Percentiles rank a stretch among this genome's conserved stretches.
Evolutionary conservation across 2,797 vertebrate species (phyloP).

Genomic region (Acrossocheilus wenchowensis): DNA sequence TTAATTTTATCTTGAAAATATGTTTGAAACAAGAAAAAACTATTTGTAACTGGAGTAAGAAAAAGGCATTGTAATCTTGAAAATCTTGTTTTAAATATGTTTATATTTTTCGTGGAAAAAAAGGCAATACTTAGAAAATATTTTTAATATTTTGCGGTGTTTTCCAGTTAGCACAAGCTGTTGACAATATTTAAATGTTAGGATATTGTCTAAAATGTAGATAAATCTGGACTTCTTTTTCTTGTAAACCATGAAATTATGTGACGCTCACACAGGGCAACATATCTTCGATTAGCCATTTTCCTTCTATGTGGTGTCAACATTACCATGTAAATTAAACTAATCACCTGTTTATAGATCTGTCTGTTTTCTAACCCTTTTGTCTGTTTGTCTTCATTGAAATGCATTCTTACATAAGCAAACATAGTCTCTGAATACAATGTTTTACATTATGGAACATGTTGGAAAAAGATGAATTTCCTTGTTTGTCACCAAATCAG

Average conservation of each 20-base stretch:
- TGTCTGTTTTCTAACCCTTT: constrained; percentile 1
- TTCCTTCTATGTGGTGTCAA: constrained; percentile 17
- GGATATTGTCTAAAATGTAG: neutral
- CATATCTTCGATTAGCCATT: neutral
- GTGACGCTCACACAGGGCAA: neutral
- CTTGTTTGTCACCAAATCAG: constrained; percentile 27
- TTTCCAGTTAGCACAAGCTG: neutral
- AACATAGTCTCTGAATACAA: neutral
- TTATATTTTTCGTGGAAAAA: neutral
- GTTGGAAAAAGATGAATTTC: neutral
- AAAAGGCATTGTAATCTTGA: neutral
- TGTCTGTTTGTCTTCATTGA: constrained; percentile 6
- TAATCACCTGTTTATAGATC: constrained; percentile 8
- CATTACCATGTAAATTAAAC: constrained; percentile 2
- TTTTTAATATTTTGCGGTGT: neutral
- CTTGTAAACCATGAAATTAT: neutral
- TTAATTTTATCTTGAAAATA: neutral
- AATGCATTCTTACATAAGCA: constrained; percentile 27
- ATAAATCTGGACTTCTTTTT: neutral
- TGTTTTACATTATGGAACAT: neutral
- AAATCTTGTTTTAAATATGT: neutral
- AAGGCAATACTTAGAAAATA: neutral
- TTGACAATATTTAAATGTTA: neutral
- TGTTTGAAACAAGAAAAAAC: neutral
- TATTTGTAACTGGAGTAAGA: neutral